phyloP scores from a whole-genome alignment of 2,113 vertebrate species.

The Chamaetylas fuelleborni region DNA sequence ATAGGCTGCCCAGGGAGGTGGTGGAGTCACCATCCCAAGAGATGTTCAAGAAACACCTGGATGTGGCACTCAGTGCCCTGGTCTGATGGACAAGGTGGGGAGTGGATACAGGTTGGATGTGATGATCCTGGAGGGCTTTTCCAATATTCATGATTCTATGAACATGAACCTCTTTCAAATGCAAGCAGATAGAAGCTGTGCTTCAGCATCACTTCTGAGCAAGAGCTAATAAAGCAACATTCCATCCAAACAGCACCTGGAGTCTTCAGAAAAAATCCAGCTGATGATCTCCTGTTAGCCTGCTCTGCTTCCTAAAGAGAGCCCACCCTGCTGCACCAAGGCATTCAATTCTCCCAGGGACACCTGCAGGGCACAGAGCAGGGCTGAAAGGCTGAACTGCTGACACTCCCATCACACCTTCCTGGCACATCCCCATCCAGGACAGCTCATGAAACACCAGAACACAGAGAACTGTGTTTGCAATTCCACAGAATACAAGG shows the following conservation, averaged over 20 bases:
- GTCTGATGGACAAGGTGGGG: not conserved
- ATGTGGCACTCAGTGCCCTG: not conserved
- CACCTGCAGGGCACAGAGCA: not conserved
- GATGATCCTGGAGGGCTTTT: not conserved
- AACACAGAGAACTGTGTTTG: not conserved
- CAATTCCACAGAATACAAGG: not conserved
- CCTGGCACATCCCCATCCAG: not conserved
- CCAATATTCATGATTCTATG: not conserved
- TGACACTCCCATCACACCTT: not conserved
- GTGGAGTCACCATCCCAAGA: not conserved
- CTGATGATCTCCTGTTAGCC: not conserved
- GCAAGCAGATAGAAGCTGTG: rapidly evolving
- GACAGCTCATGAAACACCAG: not conserved
- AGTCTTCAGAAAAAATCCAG: not conserved
- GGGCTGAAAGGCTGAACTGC: rapidly evolving
- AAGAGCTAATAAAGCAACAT: not conserved
- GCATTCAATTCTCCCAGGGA: not conserved
- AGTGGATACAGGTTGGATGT: not conserved
- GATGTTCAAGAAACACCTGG: not conserved
- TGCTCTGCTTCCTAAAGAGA: not conserved
- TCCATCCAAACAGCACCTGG: not conserved
- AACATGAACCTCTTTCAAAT: not conserved
- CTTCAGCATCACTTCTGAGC: not conserved
- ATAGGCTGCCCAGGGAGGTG: not conserved
- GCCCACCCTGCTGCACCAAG: not conserved